Evolutionary conservation across 2,797 vertebrate genomes (phyloP).

Genomic region (Agapornis canus): DNA sequence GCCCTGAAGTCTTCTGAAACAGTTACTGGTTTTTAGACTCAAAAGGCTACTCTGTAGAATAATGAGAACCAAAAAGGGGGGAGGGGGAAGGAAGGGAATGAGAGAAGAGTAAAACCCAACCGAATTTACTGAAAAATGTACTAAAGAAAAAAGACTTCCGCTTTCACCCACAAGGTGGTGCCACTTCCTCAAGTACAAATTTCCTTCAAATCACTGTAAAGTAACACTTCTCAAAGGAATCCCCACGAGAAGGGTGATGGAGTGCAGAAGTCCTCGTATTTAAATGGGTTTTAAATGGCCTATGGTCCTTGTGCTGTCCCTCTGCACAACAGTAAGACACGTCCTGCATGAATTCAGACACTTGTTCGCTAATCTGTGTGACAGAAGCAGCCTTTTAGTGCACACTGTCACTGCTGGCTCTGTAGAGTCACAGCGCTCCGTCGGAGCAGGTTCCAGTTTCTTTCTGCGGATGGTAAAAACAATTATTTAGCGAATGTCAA

Average conservation of each 20-base stretch:
- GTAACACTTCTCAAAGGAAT: not conserved
- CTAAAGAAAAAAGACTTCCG: not conserved
- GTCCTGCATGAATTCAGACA: not conserved
- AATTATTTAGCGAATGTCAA: not conserved
- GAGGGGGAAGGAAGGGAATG: rapidly evolving
- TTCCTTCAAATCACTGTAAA: not conserved
- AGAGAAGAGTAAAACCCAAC: not conserved
- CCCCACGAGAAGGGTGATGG: not conserved
- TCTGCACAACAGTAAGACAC: not conserved
- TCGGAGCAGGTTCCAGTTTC: not conserved
- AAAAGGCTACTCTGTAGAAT: not conserved
- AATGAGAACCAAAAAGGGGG: not conserved
- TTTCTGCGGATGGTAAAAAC: not conserved
- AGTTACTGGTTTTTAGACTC: not conserved
- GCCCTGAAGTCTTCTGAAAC: not conserved
- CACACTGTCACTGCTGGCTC: not conserved
- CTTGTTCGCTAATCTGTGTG: not conserved
- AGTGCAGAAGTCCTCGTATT: not conserved
- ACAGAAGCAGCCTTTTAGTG: not conserved
- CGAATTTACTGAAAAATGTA: not conserved
- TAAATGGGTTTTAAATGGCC: not conserved
- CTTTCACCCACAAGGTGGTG: conserved; percentile 66
- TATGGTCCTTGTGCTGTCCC: not conserved
- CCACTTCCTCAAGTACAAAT: not conserved
- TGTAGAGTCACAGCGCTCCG: not conserved